Percentiles rank a stretch among this genome's conserved stretches.
These are phyloP conservation scores for Bostrychus sinensis DNA, from an alignment of 2,113 vertebrate genomes.

Conservation along the genomic window DNA sequence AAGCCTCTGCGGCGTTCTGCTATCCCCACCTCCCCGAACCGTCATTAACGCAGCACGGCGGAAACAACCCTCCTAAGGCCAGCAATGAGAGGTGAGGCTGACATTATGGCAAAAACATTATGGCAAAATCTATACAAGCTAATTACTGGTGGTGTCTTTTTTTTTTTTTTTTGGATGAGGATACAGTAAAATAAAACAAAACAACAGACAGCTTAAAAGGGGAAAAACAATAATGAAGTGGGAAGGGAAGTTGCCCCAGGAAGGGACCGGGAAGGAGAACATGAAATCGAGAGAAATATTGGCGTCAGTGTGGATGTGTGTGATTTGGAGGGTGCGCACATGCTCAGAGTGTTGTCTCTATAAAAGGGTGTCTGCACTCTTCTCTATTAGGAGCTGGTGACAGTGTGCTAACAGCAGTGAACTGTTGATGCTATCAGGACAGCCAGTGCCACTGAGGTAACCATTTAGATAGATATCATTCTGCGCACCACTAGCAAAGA, in stretches of 20 bases:
- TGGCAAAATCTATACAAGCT: slow-evolving; percentile 37
- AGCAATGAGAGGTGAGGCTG: slow-evolving; percentile 51
- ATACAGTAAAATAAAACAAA: background rate
- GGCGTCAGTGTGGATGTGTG: background rate
- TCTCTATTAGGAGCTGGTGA: slow-evolving; percentile 15
- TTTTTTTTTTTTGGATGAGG: slow-evolving; percentile 24
- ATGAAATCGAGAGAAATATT: background rate
- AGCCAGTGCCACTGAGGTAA: background rate
- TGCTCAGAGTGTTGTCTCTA: slow-evolving; percentile 1
- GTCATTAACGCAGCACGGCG: slow-evolving; percentile 42
- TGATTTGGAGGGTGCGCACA: background rate
- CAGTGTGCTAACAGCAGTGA: background rate
- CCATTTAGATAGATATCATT: background rate
- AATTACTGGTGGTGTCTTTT: slow-evolving; percentile 45
- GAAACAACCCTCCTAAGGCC: slow-evolving; percentile 52
- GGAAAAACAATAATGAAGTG: slow-evolving; percentile 13
- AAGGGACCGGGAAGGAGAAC: background rate
- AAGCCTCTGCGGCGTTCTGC: slow-evolving; percentile 32
- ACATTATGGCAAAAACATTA: slow-evolving; percentile 53
- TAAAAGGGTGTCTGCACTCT: slow-evolving; percentile 14
- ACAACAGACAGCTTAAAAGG: background rate
- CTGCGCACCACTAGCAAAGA: background rate
- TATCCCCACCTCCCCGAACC: slow-evolving; percentile 36
- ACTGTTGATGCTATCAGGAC: background rate
- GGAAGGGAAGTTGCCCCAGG: background rate